Evolutionary conservation across 2,888 invertebrate species (phyloP), one percentile per base, ranked within the genome.

Genomic region (Nephrocerus scutellatus): DNA sequence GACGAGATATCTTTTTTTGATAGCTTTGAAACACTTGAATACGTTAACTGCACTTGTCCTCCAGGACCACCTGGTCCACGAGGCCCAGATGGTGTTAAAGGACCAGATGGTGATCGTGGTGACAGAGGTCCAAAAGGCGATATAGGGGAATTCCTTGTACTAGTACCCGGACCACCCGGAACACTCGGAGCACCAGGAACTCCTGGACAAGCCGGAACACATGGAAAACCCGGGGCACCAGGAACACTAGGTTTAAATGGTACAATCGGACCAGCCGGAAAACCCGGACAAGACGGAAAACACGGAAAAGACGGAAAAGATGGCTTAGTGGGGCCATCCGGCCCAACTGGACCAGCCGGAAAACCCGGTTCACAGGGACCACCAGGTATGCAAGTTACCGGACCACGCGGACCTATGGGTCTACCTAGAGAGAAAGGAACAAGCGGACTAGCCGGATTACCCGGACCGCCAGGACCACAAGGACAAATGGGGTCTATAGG

Each of bases 141-240:
- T n/a, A n/a, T n/a, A n/a, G n/a, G n/a, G n/a, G n/a, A 26, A 16
- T 10, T 19, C 7, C 22, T 14, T 56, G 58, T 79, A 5, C 77
- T 80, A 1, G 76, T 80, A 1, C 78, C 80, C 0, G 84, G 84
- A 1, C 74, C 76, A 1, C 76, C 78, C 0, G 84, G 84, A 0
- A 74, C 77, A 1, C 76, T 78, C 0, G 80, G 79, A 3, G 75
- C 76, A 0, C 80, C 80, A 1, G 81, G 81, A 9, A 9, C 23
- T 10, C 3, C 3, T 10, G 23, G 23, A 3, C 3, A 2, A 23
- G 10, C 23, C 9, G 23, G 23, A 3, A 3, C n/a, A 23, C n/a
- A n/a, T 9, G 33, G 38, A 31, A 15, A 12, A 1, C 4, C 14
- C 13, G 44, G 43, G 9, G 20, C 26, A 13, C 24, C 15, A 5